Base-by-base conservation (phyloP, 2,888 invertebrate genomes). In the Pandemis corylana region DNA sequence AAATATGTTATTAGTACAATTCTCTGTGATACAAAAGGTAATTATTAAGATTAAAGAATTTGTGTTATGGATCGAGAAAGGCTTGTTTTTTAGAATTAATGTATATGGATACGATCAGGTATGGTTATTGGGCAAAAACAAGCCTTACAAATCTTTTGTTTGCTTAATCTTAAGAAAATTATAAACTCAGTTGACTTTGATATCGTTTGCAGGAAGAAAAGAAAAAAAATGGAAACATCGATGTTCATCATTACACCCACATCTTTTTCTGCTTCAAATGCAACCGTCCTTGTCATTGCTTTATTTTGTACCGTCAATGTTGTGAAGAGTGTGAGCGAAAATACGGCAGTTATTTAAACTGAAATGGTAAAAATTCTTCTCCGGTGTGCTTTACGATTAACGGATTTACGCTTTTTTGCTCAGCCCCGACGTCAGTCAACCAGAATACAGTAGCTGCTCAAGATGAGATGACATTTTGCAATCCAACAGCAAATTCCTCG, bases 371-470 rank as follows among this genome's bases (percentile, higher is more conserved):
- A 44, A 44, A 6, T 44, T 44, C 9, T 44, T 44, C 44, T 9
- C 9, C 44, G 44, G 44, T 44, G 7, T 44, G 44, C 44, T 7
- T 44, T 7, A 44, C 5, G 53, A 53, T 59, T 59, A 59, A 59
- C 28, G 59, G 12, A 59, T 59, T 59, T 10, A 59, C 59, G 59
- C 59, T 59, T 59, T 56, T 59, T 28, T 59, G 59, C 59, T 28
- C 59, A 59, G 59, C 28, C n/a, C 10, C 28, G 28, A 28, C 59
- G 28, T 28, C 59, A 28, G 59, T 28, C 59, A 59, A 28, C 59
- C 20, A 59, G 28, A 59, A 10, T 28, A 59, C 28, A 36, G 59
- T 10, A 59, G 20, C 28, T 28, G 28, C 9, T 59, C 28, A 59
- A 28, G 59, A 59, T 59, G 28, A 28, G n/a, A 28, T 12, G 28